phyloP scores from a whole-genome alignment of 2,113 vertebrate species.

The Dasyornis broadbenti region DNA sequence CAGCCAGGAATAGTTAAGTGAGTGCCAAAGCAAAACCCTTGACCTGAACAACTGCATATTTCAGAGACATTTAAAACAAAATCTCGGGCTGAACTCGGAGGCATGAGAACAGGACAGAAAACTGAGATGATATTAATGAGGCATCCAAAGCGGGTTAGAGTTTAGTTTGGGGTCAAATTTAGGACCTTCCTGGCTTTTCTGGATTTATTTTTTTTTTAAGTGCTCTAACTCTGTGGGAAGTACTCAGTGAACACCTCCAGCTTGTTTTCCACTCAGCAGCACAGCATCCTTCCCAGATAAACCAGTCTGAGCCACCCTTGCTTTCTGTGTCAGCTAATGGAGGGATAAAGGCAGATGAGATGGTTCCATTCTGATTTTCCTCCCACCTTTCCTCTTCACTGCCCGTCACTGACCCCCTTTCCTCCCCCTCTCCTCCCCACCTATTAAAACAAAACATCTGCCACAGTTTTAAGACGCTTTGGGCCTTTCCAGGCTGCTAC shows the following conservation, averaged over 20 bases:
- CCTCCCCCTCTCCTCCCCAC: not conserved
- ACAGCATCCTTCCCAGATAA: not conserved
- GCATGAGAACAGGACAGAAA: not conserved
- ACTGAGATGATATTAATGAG: not conserved
- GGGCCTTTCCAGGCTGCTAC: not conserved
- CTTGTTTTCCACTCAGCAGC: not conserved
- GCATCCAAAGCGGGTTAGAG: not conserved
- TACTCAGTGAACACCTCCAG: not conserved
- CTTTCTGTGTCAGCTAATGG: not conserved
- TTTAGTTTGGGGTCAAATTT: not conserved
- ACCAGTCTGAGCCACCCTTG: not conserved
- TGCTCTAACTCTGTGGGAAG: not conserved
- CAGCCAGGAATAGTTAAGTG: constrained; percentile 2
- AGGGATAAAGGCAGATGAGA: constrained; percentile 17
- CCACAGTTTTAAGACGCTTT: not conserved
- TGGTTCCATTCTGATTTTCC: not conserved
- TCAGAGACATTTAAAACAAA: not conserved
- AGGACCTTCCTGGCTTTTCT: not conserved
- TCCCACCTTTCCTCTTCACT: not conserved
- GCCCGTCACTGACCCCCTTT: not conserved
- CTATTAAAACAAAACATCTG: constrained; percentile 45
- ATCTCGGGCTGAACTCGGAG: not conserved
- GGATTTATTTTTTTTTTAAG: not conserved
- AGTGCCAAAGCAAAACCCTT: constrained; percentile 23
- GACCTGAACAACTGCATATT: constrained; percentile 18